Evolutionary conservation across 2,113 vertebrate genomes (phyloP).

Genomic region (Ariopsis seemanni): DNA sequence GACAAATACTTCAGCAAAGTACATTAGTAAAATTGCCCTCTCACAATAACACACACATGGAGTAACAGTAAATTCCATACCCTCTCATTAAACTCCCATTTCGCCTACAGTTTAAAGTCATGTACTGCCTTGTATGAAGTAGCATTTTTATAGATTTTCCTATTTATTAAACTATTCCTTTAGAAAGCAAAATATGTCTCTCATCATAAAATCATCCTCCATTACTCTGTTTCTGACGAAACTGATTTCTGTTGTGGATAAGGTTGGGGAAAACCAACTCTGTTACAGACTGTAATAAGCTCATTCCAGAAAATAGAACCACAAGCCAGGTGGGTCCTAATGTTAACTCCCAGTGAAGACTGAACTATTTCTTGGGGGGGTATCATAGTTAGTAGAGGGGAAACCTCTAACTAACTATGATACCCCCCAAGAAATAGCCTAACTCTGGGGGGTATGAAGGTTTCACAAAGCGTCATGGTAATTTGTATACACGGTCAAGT

Average conservation of each 20-base stretch:
- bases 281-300: not conserved
- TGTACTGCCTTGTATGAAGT: not conserved
- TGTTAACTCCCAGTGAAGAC: not conserved
- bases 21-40: not conserved
- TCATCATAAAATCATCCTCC: not conserved
- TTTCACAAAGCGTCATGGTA: not conserved
- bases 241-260: not conserved
- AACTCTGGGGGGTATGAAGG: not conserved
- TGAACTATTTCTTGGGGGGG: not conserved
- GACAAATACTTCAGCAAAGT: not conserved
- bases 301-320: not conserved
- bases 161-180: not conserved
- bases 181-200: not conserved
- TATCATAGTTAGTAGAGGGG: no score
- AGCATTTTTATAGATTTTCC: not conserved
- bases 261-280: not conserved
- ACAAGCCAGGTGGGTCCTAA: not conserved
- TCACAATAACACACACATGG: not conserved
- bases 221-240: not conserved
- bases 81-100: conserved; percentile 14
- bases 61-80: conserved; percentile 8
- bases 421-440: no score
- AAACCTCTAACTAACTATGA: no score
- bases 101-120: not conserved
- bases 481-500: conserved; percentile 8